Evolutionary conservation across 2,113 vertebrate species (phyloP).

Genomic region (Vimba vimba): DNA sequence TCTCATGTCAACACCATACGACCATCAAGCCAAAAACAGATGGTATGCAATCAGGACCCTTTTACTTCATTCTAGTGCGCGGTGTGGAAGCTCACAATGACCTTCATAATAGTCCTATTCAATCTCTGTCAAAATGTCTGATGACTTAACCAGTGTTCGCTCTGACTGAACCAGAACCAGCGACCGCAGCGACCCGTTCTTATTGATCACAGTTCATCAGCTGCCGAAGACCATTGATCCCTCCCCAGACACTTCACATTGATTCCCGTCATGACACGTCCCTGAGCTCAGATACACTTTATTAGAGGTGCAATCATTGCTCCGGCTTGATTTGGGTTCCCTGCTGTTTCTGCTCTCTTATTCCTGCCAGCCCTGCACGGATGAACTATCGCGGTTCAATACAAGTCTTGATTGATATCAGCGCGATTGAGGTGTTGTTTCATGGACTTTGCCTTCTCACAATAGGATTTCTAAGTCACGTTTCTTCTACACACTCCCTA

Average conservation of each 20-base stretch:
- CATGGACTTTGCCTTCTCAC: constrained; percentile 1
- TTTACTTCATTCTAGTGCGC: background rate
- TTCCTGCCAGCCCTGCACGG: background rate
- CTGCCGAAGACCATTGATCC: constrained; percentile 56
- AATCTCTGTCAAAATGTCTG: constrained; percentile 68
- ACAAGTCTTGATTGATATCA: background rate
- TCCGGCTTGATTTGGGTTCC: constrained; percentile 42
- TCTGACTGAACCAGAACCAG: constrained; percentile 59
- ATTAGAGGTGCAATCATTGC: constrained; percentile 52
- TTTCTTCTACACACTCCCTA: background rate
- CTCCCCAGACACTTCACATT: constrained; percentile 53
- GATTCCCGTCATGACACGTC: constrained; percentile 54
- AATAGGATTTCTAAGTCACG: background rate
- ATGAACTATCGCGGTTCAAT: background rate
- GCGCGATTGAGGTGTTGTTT: background rate
- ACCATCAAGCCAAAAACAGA: background rate
- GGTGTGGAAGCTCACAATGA: constrained; percentile 18
- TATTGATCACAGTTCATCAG: constrained; percentile 61
- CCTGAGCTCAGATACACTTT: constrained; percentile 40
- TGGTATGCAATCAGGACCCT: background rate
- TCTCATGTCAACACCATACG: background rate
- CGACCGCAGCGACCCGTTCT: constrained; percentile 57
- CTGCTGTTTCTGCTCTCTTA: constrained; percentile 11
- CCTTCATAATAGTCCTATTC: constrained; percentile 68
- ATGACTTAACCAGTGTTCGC: constrained; percentile 68